Conservation (phyloP, 2,888 invertebrate genomes). For the Pelosia muscerda region DNA sequence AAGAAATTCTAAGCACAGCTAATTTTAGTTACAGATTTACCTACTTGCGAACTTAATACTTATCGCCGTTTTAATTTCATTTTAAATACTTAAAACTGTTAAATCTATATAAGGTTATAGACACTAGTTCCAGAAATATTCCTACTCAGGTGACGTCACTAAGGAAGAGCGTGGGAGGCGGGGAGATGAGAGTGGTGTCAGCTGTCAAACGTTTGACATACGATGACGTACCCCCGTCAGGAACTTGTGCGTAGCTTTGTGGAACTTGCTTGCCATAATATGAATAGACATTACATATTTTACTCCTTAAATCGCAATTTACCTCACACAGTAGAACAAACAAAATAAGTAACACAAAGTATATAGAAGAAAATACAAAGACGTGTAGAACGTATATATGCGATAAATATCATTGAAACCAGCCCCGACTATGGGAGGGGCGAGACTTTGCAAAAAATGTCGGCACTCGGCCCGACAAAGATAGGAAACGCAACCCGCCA, state of each 20-base stretch:
- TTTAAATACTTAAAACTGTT: neutral
- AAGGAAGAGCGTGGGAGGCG: constrained; percentile 43
- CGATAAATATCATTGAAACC: constrained; percentile 67
- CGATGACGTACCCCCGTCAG: constrained; percentile 72
- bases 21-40: no score
- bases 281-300: constrained; percentile 26
- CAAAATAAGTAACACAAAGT: neutral
- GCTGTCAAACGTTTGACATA: constrained; percentile 77
- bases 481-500: constrained; percentile 82
- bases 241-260: constrained; percentile 70
- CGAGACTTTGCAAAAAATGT: constrained; percentile 78
- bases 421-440: constrained; percentile 70
- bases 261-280: constrained; percentile 46
- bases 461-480: constrained; percentile 80
- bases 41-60: no score
- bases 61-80: no score
- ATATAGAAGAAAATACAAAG: constrained; percentile 30
- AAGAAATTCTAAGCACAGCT: no score
- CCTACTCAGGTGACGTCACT: constrained; percentile 64
- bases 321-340: constrained; percentile 19
- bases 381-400: constrained; percentile 53
- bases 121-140: constrained; percentile 18
- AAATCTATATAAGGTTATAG: neutral
- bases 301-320: constrained; percentile 27
- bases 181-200: constrained; percentile 60